Evolutionary conservation across 1,140 invertebrate genomes (phyloP), one percentile per base, ranked within the genome.

Genomic region (Apocrypta bakeri): DNA sequence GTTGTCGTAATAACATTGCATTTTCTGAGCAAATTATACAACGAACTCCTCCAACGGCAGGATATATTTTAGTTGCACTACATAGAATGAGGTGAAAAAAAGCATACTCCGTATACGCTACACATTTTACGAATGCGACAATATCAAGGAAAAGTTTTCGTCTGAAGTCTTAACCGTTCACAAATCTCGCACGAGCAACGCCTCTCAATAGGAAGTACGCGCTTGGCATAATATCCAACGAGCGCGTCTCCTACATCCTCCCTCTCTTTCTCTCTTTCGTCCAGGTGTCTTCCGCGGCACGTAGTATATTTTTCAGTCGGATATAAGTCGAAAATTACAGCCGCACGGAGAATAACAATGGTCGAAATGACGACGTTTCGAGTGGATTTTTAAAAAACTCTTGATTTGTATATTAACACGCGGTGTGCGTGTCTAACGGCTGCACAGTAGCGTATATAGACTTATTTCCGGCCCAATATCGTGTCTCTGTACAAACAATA

Each of bases 281-380:
- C 33, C 29, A 25, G 48, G 48, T 56, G 48, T 56, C 48, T 56
- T 56, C 48, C 48, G 48, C 21, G 48, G 69, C 79, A 73, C 79
- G 79, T 80, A 80, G 24, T 63, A 80, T 64, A 80, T 73, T 81
- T 81, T 75, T 75, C 40, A 74, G 27, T 48, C 79, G 79, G 79
- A 75, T 75, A 81, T 56, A 66, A 81, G 79, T 48, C 79, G 64
- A 81, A 75, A 81, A 81, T 81, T 75, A 63, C n/a, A 7, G 48
- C 29, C 4, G 68, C 71, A 14, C 33, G 17, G 61, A 1, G 71
- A 81, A 81, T 81, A 24, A 61, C 61, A 81, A 81, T 81, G 72
- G 68, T 14, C 71, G 2, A 0, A 29, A 12, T 11, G 77, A n/a
- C 25, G 27, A 71, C 69, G 42, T 42, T 14, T 27, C n/a, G 29